Percentiles rank a stretch among this genome's conserved stretches.
Evolutionary conservation across 2,797 vertebrate genomes (phyloP).

Genomic region (Aldrovandia affinis): DNA sequence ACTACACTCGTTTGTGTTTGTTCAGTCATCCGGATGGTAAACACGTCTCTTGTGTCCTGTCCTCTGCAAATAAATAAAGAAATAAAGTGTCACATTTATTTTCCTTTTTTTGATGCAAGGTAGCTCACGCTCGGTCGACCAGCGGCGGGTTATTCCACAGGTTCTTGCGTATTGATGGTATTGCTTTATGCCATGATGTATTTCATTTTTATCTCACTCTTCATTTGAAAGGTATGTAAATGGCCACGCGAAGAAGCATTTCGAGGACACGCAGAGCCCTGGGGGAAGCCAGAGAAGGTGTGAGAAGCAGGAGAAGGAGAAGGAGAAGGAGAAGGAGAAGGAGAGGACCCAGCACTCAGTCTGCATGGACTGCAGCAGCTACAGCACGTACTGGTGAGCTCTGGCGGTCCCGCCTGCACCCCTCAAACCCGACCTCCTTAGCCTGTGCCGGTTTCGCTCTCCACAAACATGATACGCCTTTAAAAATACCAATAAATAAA

Average conservation of each 20-base stretch:
- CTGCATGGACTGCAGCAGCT: constrained; percentile 98
- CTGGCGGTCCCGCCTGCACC: not conserved
- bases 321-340: constrained; percentile 81
- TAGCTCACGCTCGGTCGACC: not conserved
- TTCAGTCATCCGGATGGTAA: no score
- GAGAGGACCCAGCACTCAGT: constrained; percentile 88
- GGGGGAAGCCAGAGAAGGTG: constrained; percentile 80
- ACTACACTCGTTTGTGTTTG: no score
- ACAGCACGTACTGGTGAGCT: constrained; percentile 94
- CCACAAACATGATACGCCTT: not conserved
- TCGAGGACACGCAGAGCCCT: constrained; percentile 85
- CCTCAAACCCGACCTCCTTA: not conserved
- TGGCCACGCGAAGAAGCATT: constrained; percentile 98
- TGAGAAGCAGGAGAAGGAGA: constrained; percentile 85
- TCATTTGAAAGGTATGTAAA: constrained; percentile 89
- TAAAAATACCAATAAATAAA: not conserved
- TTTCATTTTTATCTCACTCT: not conserved
- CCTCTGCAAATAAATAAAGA: no score
- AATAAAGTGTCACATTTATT: no score
- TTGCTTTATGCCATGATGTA: no score
- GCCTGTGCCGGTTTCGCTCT: not conserved
- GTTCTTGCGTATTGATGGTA: no score
- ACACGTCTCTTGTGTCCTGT: no score
- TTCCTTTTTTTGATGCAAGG: not conserved
- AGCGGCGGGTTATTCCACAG: not conserved